phyloP scores from a whole-genome alignment of 2,113 vertebrate species.

The human (Homo sapiens) region GRCh38 chr17:57962501-57963000 shows the following conservation, averaged over 20 bases:
- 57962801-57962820: not conserved
- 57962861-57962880: not conserved
- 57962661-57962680: not conserved
- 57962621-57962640: not conserved
- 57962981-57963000: not conserved
- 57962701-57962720: not conserved
- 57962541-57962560: not conserved
- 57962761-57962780: not conserved
- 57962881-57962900: not conserved
- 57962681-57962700: not conserved
- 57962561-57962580: slow-evolving; percentile 11
- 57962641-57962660: not conserved
- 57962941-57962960: slow-evolving; percentile 23
- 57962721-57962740: not conserved
- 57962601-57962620: not conserved
- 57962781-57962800: not conserved
- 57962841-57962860: not conserved
- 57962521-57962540: not conserved
- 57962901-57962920: not conserved
- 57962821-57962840: not conserved
- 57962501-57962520: not conserved
- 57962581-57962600: not conserved
- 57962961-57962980: not conserved
- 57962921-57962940: not conserved
- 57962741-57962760: not conserved